Conservation (phyloP, 2,888 invertebrate genomes). For the Axea sp. region DNA sequence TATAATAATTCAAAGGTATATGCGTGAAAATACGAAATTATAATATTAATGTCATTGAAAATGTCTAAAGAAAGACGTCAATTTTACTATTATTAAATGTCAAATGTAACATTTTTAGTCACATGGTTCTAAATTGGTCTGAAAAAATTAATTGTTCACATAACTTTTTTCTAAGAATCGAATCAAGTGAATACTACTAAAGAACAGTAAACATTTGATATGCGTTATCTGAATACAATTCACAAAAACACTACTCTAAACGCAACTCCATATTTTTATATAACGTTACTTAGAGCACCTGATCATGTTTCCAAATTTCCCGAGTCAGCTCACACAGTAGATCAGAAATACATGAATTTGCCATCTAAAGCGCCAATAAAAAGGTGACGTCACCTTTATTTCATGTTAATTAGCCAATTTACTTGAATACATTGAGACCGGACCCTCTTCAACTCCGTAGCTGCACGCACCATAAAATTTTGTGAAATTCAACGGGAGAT, state of each 20-base stretch:
- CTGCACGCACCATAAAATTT: conserved; percentile 52
- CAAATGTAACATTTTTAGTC: too few relatives aligned
- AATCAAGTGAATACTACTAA: too few relatives aligned
- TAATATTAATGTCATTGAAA: too few relatives aligned
- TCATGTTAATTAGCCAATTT: conserved; percentile 57
- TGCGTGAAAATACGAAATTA: too few relatives aligned
- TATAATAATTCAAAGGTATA: too few relatives aligned
- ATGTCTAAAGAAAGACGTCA: too few relatives aligned
- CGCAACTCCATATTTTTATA: conserved; percentile 41
- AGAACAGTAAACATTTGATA: conserved; percentile 7
- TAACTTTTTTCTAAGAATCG: too few relatives aligned
- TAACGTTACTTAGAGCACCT: conserved; percentile 22
- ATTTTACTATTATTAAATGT: too few relatives aligned
- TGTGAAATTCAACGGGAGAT: conserved; percentile 41
- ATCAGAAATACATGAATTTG: conserved; percentile 33
- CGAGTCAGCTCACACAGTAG: conserved; percentile 8
- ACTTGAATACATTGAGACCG: conserved; percentile 24
- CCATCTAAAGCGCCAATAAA: conserved; percentile 14
- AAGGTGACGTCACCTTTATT: conserved; percentile 45
- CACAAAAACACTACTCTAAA: conserved; percentile 9
- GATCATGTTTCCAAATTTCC: conserved; percentile 49
- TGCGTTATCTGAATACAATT: conserved; percentile 3
- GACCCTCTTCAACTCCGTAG: conserved; percentile 21
- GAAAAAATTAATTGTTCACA: too few relatives aligned
- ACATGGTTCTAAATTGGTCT: too few relatives aligned